A percentile compares a stretch with the other conserved stretches of the same genome.
Conservation (phyloP, 2,113 vertebrate genomes). For the Egretta garzetta region DNA sequence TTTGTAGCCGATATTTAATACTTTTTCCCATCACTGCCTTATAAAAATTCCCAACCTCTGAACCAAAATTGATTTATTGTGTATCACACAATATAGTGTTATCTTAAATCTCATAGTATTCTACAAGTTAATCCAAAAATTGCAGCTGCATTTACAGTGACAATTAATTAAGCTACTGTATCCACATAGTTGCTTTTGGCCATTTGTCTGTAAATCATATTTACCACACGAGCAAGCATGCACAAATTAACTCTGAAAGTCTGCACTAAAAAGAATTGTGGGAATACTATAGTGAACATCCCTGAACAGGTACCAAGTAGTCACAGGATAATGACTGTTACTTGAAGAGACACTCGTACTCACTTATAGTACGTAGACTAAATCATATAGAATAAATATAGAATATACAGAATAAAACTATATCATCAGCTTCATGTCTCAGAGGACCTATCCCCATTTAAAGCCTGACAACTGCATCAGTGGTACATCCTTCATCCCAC, state of each 20-base stretch:
- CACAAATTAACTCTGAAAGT: background rate
- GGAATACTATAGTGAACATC: background rate
- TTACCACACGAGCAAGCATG: background rate
- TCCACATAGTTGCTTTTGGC: background rate
- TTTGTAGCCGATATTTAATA: background rate
- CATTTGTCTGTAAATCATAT: background rate
- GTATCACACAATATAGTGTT: background rate
- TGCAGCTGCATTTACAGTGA: background rate
- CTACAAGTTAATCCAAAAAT: background rate
- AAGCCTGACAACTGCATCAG: background rate
- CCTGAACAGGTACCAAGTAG: background rate
- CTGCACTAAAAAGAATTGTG: background rate
- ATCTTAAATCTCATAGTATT: background rate
- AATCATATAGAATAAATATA: background rate
- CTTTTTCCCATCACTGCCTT: background rate
- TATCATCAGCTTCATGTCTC: background rate
- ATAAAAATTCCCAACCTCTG: background rate
- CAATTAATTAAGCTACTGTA: background rate
- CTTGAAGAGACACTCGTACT: background rate
- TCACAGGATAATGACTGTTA: background rate
- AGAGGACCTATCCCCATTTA: background rate
- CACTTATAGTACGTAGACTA: background rate
- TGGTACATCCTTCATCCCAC: accelerated
- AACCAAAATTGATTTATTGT: background rate
- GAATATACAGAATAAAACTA: background rate